Percentiles rank a stretch among this genome's conserved stretches.
Evolutionary conservation across 2,888 invertebrate genomes (phyloP).

Genomic region (Taphrorychus bicolor): DNA sequence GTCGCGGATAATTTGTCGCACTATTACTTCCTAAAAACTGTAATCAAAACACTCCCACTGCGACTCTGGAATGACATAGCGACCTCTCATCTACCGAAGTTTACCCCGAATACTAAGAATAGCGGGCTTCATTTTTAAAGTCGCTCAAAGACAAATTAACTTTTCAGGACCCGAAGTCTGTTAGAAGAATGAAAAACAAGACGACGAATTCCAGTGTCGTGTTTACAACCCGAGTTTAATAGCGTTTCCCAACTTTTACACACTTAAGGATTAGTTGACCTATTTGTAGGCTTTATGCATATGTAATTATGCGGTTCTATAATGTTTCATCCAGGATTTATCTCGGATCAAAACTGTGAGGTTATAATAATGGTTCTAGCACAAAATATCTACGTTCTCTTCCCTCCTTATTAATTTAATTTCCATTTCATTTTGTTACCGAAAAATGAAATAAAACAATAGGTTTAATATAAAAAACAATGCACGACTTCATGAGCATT

Average conservation of each 20-base stretch:
- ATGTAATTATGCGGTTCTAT: background rate
- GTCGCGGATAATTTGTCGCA: background rate
- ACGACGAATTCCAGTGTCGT: conserved; percentile 28
- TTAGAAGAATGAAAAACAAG: conserved; percentile 42
- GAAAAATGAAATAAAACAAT: no score
- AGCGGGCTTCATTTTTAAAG: conserved; percentile 39
- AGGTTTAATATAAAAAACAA: no score
- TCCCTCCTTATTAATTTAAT: no score
- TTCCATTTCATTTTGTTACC: no score
- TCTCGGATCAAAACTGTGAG: no score
- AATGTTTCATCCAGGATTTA: background rate
- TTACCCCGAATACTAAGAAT: conserved; percentile 16
- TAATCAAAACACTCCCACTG: conserved; percentile 2
- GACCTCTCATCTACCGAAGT: conserved; percentile 13
- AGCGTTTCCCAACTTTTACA: conserved; percentile 9
- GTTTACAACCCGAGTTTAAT: conserved; percentile 31
- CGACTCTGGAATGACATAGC: conserved; percentile 10
- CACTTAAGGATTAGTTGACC: conserved; percentile 6
- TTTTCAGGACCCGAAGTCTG: conserved; percentile 40
- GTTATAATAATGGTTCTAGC: no score
- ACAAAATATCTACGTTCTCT: no score
- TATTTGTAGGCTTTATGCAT: conserved; percentile 1
- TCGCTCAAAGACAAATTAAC: conserved; percentile 45
- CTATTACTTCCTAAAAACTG: background rate
- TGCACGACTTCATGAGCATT: no score